Percentiles rank a stretch among this genome's conserved stretches.
These are phyloP conservation scores for Crotophaga sulcirostris DNA, from an alignment of 2,113 vertebrate genomes.

Conservation along the genomic window DNA sequence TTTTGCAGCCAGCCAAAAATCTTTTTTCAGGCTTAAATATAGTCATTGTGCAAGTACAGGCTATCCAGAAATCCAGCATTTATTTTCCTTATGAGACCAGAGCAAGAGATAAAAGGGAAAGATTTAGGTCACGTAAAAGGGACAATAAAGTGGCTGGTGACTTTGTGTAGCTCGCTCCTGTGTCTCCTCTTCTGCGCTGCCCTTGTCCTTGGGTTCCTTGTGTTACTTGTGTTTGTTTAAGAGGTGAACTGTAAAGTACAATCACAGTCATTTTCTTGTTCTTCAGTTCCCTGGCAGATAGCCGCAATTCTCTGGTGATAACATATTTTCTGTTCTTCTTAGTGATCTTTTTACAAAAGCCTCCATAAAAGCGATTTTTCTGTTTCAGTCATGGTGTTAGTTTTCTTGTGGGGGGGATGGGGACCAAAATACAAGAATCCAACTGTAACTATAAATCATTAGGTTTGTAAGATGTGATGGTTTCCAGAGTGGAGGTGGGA, in stretches of 20 bases:
- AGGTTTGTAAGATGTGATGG: neutral
- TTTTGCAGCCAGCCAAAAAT: slow-evolving; percentile 14
- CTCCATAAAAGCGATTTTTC: neutral
- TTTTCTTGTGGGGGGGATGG: neutral
- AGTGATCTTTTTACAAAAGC: slow-evolving; percentile 11
- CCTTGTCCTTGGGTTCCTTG: slow-evolving; percentile 17
- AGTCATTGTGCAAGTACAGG: neutral
- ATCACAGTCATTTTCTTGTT: slow-evolving; percentile 32
- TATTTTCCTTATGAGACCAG: slow-evolving; percentile 39
- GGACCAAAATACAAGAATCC: neutral
- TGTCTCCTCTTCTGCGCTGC: neutral
- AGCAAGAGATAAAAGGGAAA: slow-evolving; percentile 3
- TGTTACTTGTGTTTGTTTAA: neutral
- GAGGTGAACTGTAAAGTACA: slow-evolving; percentile 12
- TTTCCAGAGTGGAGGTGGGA: neutral
- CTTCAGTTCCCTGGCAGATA: neutral
- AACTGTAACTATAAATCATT: neutral
- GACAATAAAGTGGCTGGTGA: neutral
- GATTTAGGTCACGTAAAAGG: slow-evolving; percentile 23
- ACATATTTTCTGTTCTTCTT: neutral
- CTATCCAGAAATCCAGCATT: neutral
- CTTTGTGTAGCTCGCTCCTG: neutral
- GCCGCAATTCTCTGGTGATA: slow-evolving; percentile 16
- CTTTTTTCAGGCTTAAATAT: slow-evolving; percentile 3
- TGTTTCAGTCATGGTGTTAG: neutral